Conservation (phyloP, 2,888 invertebrate genomes). For the Megastigmus dorsalis region DNA sequence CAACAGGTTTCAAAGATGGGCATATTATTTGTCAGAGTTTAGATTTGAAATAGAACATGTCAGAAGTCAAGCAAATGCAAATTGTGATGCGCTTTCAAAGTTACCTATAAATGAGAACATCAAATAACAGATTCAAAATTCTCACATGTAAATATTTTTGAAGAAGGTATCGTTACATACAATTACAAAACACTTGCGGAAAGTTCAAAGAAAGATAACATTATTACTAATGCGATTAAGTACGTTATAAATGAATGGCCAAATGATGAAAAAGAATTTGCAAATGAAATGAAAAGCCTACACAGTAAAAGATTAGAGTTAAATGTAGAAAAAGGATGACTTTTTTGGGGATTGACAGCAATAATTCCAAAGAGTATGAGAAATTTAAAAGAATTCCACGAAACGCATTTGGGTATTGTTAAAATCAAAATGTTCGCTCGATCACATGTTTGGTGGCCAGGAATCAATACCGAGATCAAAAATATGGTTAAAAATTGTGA, state of each 20-base stretch:
- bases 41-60: neutral
- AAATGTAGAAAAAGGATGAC: neutral
- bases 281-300: neutral
- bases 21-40: neutral
- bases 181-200: neutral
- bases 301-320: neutral
- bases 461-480: too few relatives aligned
- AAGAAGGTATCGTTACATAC: neutral
- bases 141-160: neutral
- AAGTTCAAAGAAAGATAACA: neutral
- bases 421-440: slow-evolving; percentile 60
- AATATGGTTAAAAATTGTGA: too few relatives aligned
- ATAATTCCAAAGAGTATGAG: slow-evolving; percentile 2
- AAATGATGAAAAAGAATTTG: neutral
- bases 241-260: neutral
- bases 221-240: neutral
- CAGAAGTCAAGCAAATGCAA: neutral
- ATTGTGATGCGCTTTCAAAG: neutral
- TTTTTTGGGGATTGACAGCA: neutral
- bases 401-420: slow-evolving; percentile 57
- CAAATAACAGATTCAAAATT: neutral
- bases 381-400: slow-evolving; percentile 56
- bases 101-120: neutral
- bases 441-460: slow-evolving; percentile 59
- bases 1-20: neutral